phyloP scores from a whole-genome alignment of 2,888 invertebrate genomes.

The Cephus nigrinus region DNA sequence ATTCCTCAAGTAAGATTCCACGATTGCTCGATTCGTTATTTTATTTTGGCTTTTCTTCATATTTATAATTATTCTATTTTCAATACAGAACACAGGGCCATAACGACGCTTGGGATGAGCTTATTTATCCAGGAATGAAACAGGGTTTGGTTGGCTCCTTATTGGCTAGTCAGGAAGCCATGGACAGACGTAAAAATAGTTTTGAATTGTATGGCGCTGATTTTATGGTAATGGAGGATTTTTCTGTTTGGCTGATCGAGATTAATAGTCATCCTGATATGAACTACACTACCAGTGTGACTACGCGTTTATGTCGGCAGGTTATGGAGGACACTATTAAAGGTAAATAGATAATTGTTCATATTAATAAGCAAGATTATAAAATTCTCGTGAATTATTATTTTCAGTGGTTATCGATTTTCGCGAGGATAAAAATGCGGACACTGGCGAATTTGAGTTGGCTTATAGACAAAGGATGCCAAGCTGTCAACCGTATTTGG shows the following conservation, averaged over 20 bases:
- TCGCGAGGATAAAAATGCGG: constrained; percentile 76
- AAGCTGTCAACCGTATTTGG: constrained; percentile 83
- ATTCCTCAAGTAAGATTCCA: constrained; percentile 66
- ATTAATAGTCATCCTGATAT: constrained; percentile 95
- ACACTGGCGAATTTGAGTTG: constrained; percentile 84
- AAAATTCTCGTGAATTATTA: background rate
- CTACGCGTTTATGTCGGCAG: constrained; percentile 85
- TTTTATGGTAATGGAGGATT: constrained; percentile 91
- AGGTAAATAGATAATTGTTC: constrained; percentile 70
- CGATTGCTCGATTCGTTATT: constrained; percentile 35
- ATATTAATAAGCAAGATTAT: background rate
- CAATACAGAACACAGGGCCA: constrained; percentile 78
- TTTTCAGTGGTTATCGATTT: constrained; percentile 81
- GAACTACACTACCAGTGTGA: constrained; percentile 90
- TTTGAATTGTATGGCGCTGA: constrained; percentile 96
- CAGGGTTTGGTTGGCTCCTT: constrained; percentile 82
- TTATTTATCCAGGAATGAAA: constrained; percentile 91
- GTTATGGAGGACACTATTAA: constrained; percentile 92
- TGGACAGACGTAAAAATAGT: constrained; percentile 84
- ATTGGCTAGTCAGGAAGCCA: constrained; percentile 86
- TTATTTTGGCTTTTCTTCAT: background rate
- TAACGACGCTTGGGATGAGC: constrained; percentile 82
- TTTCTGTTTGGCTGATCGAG: constrained; percentile 92
- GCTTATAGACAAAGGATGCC: constrained; percentile 83
- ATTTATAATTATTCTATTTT: constrained; percentile 1